phyloP scores from a whole-genome alignment of 2,888 invertebrate species.

The Eugnorisma glareosa region DNA sequence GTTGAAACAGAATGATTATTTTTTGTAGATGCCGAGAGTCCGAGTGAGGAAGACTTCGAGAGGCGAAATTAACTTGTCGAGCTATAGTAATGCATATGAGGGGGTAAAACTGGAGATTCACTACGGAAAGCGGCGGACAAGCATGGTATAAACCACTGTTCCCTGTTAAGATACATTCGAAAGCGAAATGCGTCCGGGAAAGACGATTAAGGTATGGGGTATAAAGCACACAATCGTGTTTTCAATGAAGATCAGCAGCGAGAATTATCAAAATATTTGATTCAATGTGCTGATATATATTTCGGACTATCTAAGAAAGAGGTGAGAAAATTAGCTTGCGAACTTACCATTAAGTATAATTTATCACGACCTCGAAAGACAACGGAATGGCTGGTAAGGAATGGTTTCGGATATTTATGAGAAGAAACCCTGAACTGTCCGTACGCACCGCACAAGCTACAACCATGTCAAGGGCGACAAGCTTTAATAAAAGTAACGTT shows the following conservation, averaged over 20 bases:
- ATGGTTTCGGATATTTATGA: slow-evolving; percentile 16
- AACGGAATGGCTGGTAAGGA: slow-evolving; percentile 9
- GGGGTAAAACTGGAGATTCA: no score
- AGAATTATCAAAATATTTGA: no score
- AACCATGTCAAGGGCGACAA: neutral
- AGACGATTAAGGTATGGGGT: slow-evolving; percentile 30
- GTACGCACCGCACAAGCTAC: neutral
- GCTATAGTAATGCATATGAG: no score
- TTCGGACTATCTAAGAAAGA: slow-evolving; percentile 40
- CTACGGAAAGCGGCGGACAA: no score
- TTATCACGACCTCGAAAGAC: slow-evolving; percentile 22
- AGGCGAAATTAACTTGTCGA: no score
- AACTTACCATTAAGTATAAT: slow-evolving; percentile 31
- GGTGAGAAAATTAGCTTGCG: slow-evolving; percentile 26
- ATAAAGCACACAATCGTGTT: slow-evolving; percentile 38
- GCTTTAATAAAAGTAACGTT: slow-evolving; percentile 5
- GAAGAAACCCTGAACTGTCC: neutral
- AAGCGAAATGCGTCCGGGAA: slow-evolving; percentile 14
- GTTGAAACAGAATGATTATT: no score
- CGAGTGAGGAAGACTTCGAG: no score
- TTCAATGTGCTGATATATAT: no score
- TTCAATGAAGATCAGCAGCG: no score
- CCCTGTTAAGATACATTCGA: no score
- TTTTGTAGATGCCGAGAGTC: no score
- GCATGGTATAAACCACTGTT: no score